Conservation (phyloP, 1,140 invertebrate species). For the Orchesella cincta region DNA sequence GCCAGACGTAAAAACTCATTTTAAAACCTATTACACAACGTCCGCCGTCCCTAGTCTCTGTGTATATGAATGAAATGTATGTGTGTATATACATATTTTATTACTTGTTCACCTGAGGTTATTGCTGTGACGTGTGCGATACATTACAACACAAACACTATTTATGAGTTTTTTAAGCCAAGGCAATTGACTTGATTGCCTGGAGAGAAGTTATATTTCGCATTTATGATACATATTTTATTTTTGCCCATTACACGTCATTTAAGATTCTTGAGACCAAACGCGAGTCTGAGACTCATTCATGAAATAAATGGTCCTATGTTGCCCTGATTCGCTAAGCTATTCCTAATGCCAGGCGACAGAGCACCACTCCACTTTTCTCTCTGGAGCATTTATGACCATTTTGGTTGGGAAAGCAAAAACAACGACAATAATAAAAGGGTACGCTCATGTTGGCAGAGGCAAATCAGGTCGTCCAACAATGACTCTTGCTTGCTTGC, state of each 20-base stretch:
- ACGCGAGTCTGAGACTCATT: too few relatives aligned
- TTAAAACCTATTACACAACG: too few relatives aligned
- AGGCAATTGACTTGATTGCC: not conserved
- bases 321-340: too few relatives aligned
- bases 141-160: too few relatives aligned
- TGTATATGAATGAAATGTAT: not conserved
- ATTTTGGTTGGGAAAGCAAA: not conserved
- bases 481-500: not conserved
- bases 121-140: constrained; percentile 19
- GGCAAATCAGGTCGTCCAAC: not conserved
- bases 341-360: too few relatives aligned
- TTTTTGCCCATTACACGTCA: constrained; percentile 10
- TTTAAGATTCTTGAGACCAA: too few relatives aligned
- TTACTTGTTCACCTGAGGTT: constrained; percentile 13
- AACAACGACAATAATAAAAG: too few relatives aligned
- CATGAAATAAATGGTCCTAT: too few relatives aligned
- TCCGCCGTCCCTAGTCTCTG: too few relatives aligned
- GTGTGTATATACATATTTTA: constrained; percentile 8
- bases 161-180: not conserved
- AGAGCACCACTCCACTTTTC: not conserved
- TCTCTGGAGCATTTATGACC: not conserved
- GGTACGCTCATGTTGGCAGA: not conserved
- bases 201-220: not conserved
- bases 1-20: too few relatives aligned
- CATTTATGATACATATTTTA: constrained; percentile 17